Evolutionary conservation across 2,113 vertebrate species (phyloP).

Genomic region (Reinhardtius hippoglossoides): DNA sequence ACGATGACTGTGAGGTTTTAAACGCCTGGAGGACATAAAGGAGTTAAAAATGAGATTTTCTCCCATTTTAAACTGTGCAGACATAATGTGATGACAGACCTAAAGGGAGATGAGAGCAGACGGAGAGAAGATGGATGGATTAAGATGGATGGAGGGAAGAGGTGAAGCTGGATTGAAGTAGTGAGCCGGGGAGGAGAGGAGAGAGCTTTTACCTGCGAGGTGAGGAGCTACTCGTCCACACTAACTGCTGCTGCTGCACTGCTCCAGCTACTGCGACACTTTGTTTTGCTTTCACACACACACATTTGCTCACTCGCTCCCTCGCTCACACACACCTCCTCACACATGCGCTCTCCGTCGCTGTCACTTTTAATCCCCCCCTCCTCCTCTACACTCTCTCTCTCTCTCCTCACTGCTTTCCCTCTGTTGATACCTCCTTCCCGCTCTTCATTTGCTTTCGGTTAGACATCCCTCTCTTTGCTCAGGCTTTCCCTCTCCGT

Average conservation of each 20-base stretch:
- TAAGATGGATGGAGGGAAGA: conserved; percentile 11
- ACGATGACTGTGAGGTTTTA: background rate
- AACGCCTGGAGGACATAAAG: background rate
- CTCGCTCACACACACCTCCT: conserved; percentile 63
- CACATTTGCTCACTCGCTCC: conserved; percentile 20
- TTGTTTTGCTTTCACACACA: conserved; percentile 77
- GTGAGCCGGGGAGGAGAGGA: conserved; percentile 13
- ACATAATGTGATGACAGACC: background rate
- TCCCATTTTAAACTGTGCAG: background rate
- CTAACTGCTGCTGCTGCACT: conserved; percentile 66
- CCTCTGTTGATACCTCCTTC: conserved; percentile 49
- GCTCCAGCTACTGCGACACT: conserved; percentile 81
- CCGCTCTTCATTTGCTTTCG: conserved; percentile 40
- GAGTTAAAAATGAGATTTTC: background rate
- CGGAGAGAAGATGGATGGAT: conserved; percentile 2
- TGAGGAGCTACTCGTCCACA: conserved; percentile 56
- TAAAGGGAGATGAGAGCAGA: background rate
- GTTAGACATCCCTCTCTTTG: conserved; percentile 54
- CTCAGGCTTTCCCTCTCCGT: conserved; percentile 54
- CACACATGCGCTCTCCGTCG: conserved; percentile 69
- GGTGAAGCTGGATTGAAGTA: background rate
- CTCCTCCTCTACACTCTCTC: background rate
- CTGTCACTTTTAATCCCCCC: conserved; percentile 52
- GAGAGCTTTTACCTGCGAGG: conserved; percentile 69
- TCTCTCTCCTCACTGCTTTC: conserved; percentile 24